phyloP scores from a whole-genome alignment of 2,113 vertebrate genomes.

The Larimichthys polyactis region DNA sequence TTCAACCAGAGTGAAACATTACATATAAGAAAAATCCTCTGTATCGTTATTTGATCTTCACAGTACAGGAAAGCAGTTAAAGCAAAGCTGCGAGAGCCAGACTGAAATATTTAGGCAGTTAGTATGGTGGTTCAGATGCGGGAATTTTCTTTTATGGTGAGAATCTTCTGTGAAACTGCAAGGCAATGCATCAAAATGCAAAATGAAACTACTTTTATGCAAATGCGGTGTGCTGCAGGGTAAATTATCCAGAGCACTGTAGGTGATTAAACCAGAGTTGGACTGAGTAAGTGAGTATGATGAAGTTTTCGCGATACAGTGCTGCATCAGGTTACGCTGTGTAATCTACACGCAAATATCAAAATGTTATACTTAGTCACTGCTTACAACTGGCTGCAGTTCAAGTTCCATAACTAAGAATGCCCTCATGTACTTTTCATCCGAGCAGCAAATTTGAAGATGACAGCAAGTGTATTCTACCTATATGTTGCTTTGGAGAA shows the following conservation, averaged over 20 bases:
- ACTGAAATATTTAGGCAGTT: slow-evolving; percentile 47
- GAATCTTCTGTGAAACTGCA: slow-evolving; percentile 44
- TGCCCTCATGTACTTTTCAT: slow-evolving; percentile 13
- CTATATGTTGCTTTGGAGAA: slow-evolving; percentile 40
- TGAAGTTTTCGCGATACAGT: slow-evolving; percentile 45
- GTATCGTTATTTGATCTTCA: slow-evolving; percentile 55
- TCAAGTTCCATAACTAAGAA: background rate
- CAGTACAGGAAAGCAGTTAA: slow-evolving; percentile 15
- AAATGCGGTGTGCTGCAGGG: slow-evolving; percentile 61
- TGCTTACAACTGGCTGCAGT: slow-evolving; percentile 8
- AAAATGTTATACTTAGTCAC: slow-evolving; percentile 24
- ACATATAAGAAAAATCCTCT: slow-evolving; percentile 31
- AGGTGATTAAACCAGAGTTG: slow-evolving; percentile 67
- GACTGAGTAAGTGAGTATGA: slow-evolving; percentile 32
- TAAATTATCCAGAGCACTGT: slow-evolving; percentile 64
- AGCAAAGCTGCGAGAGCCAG: slow-evolving; percentile 22
- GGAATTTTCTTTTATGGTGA: slow-evolving; percentile 27
- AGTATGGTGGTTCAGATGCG: slow-evolving; percentile 41
- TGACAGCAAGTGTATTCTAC: background rate
- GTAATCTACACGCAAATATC: slow-evolving; percentile 39
- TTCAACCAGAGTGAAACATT: slow-evolving; percentile 40
- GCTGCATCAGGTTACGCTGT: slow-evolving; percentile 37
- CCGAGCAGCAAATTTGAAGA: slow-evolving; percentile 10
- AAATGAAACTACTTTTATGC: slow-evolving; percentile 72
- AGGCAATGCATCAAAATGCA: slow-evolving; percentile 60